Evolutionary conservation across 1,140 invertebrate species (phyloP).

Genomic region (Acarapis woodi): DNA sequence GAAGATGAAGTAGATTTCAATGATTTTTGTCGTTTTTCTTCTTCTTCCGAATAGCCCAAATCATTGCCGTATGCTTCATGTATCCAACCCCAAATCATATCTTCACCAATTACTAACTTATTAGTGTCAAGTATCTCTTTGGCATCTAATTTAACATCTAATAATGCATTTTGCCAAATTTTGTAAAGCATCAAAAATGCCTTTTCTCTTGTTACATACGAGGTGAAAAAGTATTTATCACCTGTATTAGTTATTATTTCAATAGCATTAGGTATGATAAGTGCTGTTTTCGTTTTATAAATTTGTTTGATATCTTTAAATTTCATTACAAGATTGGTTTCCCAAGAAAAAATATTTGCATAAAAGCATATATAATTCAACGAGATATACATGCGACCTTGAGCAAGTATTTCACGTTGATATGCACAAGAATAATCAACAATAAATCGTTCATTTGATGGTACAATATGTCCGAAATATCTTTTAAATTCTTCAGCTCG

Average conservation of each 20-base stretch:
- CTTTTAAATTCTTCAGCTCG: too few species aligned
- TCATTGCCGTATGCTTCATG: too few species aligned
- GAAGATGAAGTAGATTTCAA: too few species aligned
- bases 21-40: too few species aligned
- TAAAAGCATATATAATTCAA: conserved; percentile 80
- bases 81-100: too few species aligned
- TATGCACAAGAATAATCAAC: conserved; percentile 69
- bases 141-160: too few species aligned
- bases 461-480: not conserved
- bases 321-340: conserved; percentile 36
- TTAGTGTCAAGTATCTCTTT: too few species aligned
- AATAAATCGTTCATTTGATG: conserved; percentile 15
- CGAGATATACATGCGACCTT: conserved; percentile 70
- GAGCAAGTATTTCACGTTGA: conserved; percentile 61
- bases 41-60: too few species aligned
- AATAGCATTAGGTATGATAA: conserved; percentile 9
- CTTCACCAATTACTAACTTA: too few species aligned
- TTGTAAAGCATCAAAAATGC: too few species aligned
- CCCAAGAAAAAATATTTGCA: conserved; percentile 72
- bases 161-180: too few species aligned
- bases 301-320: conserved; percentile 3
- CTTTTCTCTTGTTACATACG: conserved; percentile 4
- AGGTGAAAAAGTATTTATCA: conserved; percentile 8
- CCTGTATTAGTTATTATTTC: conserved; percentile 4
- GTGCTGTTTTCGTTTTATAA: conserved; percentile 5